phyloP scores from a whole-genome alignment of 2,888 invertebrate genomes.

The Apeira syringaria region DNA sequence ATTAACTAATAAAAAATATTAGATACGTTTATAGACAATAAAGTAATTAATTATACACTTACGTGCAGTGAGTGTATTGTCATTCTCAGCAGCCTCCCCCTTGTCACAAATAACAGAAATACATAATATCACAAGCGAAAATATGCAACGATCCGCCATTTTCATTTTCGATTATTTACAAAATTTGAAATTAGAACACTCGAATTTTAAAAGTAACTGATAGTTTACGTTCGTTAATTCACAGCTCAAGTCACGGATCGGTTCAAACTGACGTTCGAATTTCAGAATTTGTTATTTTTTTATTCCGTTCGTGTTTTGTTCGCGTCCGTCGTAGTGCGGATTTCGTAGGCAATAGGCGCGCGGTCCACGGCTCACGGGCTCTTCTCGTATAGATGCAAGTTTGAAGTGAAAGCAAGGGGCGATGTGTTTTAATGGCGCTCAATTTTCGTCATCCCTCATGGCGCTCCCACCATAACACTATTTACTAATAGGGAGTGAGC shows the following conservation, averaged over 20 bases:
- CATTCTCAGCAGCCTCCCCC: conserved; percentile 65
- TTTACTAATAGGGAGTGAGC: conserved; percentile 31
- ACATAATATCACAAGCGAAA: conserved; percentile 61
- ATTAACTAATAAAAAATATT: no score
- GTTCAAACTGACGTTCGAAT: conserved; percentile 2
- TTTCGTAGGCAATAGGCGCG: conserved; percentile 59
- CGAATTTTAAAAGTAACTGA: conserved; percentile 18
- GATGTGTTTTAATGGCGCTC: conserved; percentile 73
- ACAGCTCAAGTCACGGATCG: conserved; percentile 36
- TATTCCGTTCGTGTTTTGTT: conserved; percentile 39
- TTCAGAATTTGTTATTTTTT: conserved; percentile 4
- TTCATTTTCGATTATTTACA: conserved; percentile 39
- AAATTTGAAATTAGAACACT: conserved; percentile 33
- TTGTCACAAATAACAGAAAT: conserved; percentile 58
- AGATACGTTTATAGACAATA: no score
- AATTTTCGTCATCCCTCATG: conserved; percentile 76
- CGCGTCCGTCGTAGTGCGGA: conserved; percentile 63
- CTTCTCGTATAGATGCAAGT: conserved; percentile 62
- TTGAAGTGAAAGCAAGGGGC: conserved; percentile 76
- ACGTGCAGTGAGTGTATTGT: conserved; percentile 58
- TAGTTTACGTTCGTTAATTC: conserved; percentile 40
- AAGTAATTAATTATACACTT: conserved; percentile 43
- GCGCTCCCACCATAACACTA: conserved; percentile 42
- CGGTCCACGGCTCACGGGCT: conserved; percentile 52
- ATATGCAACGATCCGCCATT: conserved; percentile 60